Evolutionary conservation across 2,888 invertebrate genomes (phyloP), one percentile per base, ranked within the genome.

Genomic region (Pollenia labialis): DNA sequence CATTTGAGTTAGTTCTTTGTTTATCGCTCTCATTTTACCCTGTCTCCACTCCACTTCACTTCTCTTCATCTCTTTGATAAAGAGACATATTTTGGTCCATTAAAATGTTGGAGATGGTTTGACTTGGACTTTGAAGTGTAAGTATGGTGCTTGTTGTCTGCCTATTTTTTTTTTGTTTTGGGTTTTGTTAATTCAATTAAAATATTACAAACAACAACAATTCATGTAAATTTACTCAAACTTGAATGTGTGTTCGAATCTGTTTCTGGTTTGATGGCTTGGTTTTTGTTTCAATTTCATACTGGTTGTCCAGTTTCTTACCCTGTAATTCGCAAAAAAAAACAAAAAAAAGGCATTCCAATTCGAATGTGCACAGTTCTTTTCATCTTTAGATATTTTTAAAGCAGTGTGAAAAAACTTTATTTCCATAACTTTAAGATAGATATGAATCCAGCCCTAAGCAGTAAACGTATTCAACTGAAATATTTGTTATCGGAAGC

Each of bases 101-200:
- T 56, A 56, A 42, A 56, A 40, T 52, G n/a, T 40, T 72, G 46
- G 32, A 32, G 32, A 32, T n/a, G 14, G 50, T 42, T 75, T 50
- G 42, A 10, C n/a, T 50, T 42, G n/a, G 2, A 58, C 18, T 68
- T 54, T 40, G n/a, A 32, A 46, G 32, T 12, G 46, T 14, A 0
- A n/a, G 66, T 66, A 48, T 56, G 46, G 9, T 32, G 46, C 40
- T 64, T 58, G 42, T 32, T 40, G 52, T 44, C 64, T 23, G 16
- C 9, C 10, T 62, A 10, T 64, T 44, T 12, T 74, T 64, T 44
- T 12, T 74, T 32, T 32, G 40, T 58, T 60, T 50, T 68, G 50
- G 66, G 23, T 54, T 60, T 74, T 72, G 46, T 72, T 71, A 40
- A 68, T 12, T 77, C 54, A 56, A 72, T 40, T 81, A 66, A 58